A percentile compares a stretch with the other conserved stretches of the same genome.
These are phyloP conservation scores for Drosophila suboccidentalis DNA, from an alignment of 2,888 invertebrate species.

Conservation along the genomic window DNA sequence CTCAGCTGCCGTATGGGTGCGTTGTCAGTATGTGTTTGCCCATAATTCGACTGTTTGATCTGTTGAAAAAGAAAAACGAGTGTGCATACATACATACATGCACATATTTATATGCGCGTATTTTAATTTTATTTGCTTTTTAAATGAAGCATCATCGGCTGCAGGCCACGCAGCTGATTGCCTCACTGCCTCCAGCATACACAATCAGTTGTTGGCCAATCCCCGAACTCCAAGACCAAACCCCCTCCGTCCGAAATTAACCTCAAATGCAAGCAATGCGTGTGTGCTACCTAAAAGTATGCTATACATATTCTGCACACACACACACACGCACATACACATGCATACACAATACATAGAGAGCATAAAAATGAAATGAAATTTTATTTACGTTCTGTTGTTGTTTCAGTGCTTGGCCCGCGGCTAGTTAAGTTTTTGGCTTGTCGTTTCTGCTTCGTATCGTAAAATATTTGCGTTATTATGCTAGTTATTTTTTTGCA, in stretches of 20 bases:
- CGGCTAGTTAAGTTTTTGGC: constrained; percentile 80
- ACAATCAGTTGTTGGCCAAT: constrained; percentile 72
- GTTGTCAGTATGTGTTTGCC: constrained; percentile 41
- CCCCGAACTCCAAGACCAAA: not conserved
- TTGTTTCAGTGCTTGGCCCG: constrained; percentile 64
- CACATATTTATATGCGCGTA: constrained; percentile 69
- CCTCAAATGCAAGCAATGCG: constrained; percentile 78
- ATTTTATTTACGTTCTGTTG: constrained; percentile 75
- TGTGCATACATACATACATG: not conserved
- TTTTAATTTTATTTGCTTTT: constrained; percentile 80
- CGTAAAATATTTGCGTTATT: constrained; percentile 81
- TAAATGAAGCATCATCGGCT: constrained; percentile 75
- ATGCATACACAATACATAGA: constrained; percentile 19
- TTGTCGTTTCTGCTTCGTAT: constrained; percentile 66
- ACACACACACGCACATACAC: not conserved
- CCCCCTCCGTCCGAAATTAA: constrained; percentile 59
- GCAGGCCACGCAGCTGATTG: constrained; percentile 71
- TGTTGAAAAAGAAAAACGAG: constrained; percentile 32
- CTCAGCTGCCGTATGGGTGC: constrained; percentile 46
- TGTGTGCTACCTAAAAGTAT: constrained; percentile 57
- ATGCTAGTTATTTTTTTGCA: constrained; percentile 75
- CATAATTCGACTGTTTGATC: constrained; percentile 66
- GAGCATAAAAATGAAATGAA: constrained; percentile 57
- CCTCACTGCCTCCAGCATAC: constrained; percentile 62
- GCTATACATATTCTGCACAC: constrained; percentile 2